Conservation (phyloP, 2,888 invertebrate species). For the Idaea straminata region DNA sequence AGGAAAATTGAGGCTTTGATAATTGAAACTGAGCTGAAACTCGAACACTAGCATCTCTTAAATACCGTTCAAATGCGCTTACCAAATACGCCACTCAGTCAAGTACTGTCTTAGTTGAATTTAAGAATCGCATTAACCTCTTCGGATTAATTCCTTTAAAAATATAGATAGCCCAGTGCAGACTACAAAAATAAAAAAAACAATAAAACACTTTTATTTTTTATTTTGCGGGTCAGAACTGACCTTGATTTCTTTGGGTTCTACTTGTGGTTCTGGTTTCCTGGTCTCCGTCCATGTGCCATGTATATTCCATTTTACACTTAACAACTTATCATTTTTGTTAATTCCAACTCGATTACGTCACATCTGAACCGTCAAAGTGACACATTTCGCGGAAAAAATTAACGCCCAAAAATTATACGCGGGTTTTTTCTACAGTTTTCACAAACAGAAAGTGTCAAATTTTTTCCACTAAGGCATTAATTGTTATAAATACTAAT, state of each 20-base stretch:
- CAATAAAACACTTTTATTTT: too few relatives aligned
- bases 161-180: too few relatives aligned
- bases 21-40: too few relatives aligned
- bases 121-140: too few relatives aligned
- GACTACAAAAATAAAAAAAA: too few relatives aligned
- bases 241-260: conserved; percentile 61
- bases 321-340: conserved; percentile 28
- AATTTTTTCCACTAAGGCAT: not conserved
- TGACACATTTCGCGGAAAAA: conserved; percentile 41
- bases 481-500: not conserved
- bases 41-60: too few relatives aligned
- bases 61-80: too few relatives aligned
- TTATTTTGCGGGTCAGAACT: not conserved
- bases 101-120: too few relatives aligned
- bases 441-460: not conserved
- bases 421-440: conserved; percentile 8
- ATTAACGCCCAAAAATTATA: conserved; percentile 10
- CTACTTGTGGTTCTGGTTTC: conserved; percentile 52
- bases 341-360: conserved; percentile 30
- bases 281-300: conserved; percentile 70
- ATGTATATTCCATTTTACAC: conserved; percentile 73
- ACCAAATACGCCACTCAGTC: too few relatives aligned
- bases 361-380: conserved; percentile 42
- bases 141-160: too few relatives aligned
- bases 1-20: too few relatives aligned